These are phyloP conservation scores for Fistularia commersonii DNA, from an alignment of 2,797 vertebrate species.

Conservation along the genomic window DNA sequence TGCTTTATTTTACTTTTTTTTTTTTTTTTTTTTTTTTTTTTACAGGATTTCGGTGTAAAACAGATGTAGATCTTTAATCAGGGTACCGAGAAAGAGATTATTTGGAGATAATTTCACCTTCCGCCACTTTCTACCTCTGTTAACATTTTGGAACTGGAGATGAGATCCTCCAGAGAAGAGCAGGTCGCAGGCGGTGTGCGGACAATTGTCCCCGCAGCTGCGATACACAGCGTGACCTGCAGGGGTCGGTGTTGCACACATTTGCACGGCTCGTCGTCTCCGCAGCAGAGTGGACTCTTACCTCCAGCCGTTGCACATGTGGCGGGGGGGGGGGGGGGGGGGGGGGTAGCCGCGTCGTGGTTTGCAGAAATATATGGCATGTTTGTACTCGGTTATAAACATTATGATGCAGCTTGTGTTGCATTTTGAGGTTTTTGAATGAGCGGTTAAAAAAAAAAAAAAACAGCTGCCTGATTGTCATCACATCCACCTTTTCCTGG, in stretches of 20 bases:
- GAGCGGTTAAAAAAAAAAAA: slow-evolving; percentile 37
- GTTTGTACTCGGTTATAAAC: no score
- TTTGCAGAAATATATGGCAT: not conserved
- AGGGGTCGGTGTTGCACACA: slow-evolving; percentile 53
- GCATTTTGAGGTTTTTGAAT: slow-evolving; percentile 25
- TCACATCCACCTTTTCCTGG: not conserved
- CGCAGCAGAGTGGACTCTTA: not conserved
- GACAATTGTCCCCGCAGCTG: slow-evolving; percentile 25
- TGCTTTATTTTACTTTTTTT: no score
- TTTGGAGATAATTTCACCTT: no score
- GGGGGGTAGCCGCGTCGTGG: not conserved
- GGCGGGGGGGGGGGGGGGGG: no score
- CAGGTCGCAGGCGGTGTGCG: slow-evolving; percentile 36
- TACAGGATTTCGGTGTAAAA: no score
- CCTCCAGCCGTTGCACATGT: slow-evolving; percentile 6
- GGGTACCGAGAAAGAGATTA: no score
- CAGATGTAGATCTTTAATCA: no score
- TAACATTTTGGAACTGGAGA: no score
- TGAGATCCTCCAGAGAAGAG: no score
- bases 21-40: no score
- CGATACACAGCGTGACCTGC: slow-evolving; percentile 32
- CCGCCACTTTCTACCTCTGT: no score
- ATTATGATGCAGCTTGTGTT: no score
- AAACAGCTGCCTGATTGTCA: slow-evolving; percentile 10
- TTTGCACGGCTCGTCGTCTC: slow-evolving; percentile 7